These are phyloP conservation scores for Trachelus iudaicus DNA, from an alignment of 2,888 invertebrate species.

Conservation along the genomic window DNA sequence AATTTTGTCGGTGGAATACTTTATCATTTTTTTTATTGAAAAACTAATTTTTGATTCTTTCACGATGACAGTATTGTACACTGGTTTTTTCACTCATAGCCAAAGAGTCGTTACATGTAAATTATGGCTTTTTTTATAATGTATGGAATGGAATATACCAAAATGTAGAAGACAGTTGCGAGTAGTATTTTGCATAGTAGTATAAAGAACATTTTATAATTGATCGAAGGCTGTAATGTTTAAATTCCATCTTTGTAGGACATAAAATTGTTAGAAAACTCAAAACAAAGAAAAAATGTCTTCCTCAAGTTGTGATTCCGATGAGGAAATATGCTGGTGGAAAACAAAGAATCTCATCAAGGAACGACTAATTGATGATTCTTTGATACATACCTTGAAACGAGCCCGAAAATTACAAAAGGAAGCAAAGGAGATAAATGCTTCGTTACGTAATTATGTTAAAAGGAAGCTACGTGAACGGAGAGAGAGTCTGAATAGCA, in stretches of 20 bases:
- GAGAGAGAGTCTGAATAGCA: slow-evolving; percentile 8
- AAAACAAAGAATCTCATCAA: slow-evolving; percentile 22
- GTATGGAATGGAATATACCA: not conserved
- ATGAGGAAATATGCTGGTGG: slow-evolving; percentile 27
- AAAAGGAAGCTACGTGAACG: slow-evolving; percentile 30
- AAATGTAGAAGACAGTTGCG: not conserved
- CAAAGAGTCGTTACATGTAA: not conserved
- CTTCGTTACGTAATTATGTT: slow-evolving; percentile 29
- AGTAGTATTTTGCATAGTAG: not conserved
- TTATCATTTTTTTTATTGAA: not conserved
- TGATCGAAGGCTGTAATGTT: not conserved
- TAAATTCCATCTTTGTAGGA: not conserved
- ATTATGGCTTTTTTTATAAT: not conserved
- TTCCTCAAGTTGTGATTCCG: not conserved
- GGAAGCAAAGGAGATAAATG: slow-evolving; percentile 35
- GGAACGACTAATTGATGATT: slow-evolving; percentile 23
- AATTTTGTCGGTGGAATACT: not conserved
- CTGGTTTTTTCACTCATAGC: not conserved
- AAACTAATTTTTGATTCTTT: not conserved
- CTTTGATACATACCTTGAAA: slow-evolving; percentile 26
- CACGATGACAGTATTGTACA: not conserved
- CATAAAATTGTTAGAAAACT: not conserved
- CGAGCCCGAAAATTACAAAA: slow-evolving; percentile 21
- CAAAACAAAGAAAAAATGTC: not conserved
- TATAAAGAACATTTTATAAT: not conserved